Conservation (phyloP, 2,888 invertebrate species). For the Tenodera sinensis region DNA sequence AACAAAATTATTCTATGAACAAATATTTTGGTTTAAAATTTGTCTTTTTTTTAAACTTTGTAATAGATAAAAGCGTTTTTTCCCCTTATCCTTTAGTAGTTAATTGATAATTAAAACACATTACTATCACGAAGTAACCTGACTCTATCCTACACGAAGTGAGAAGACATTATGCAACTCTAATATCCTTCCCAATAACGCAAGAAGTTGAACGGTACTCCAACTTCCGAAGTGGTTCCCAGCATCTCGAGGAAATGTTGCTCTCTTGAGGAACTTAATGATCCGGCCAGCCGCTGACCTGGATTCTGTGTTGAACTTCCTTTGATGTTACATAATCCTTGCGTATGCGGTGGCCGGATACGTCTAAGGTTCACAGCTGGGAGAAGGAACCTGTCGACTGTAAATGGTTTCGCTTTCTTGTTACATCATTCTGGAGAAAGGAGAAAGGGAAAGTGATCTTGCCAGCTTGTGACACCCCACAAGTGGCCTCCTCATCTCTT, state of each 20-base stretch:
- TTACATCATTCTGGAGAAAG: slow-evolving; percentile 19
- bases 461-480: background rate
- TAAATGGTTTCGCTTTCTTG: background rate
- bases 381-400: background rate
- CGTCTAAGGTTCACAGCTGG: background rate
- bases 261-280: background rate
- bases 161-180: too few species aligned
- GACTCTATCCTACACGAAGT: too few species aligned
- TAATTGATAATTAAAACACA: too few species aligned
- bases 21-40: too few species aligned
- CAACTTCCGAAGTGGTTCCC: too few species aligned
- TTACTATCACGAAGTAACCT: too few species aligned
- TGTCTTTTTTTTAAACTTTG: too few species aligned
- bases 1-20: too few species aligned
- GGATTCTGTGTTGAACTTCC: background rate
- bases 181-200: too few species aligned
- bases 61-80: too few species aligned
- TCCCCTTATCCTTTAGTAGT: too few species aligned
- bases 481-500: background rate
- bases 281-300: background rate
- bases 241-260: background rate
- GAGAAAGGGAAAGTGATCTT: slow-evolving; percentile 19
- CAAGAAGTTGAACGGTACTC: too few species aligned
- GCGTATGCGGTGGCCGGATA: background rate
- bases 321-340: background rate